Conservation (phyloP, 2,113 vertebrate species). For the Eurypyga helias region DNA sequence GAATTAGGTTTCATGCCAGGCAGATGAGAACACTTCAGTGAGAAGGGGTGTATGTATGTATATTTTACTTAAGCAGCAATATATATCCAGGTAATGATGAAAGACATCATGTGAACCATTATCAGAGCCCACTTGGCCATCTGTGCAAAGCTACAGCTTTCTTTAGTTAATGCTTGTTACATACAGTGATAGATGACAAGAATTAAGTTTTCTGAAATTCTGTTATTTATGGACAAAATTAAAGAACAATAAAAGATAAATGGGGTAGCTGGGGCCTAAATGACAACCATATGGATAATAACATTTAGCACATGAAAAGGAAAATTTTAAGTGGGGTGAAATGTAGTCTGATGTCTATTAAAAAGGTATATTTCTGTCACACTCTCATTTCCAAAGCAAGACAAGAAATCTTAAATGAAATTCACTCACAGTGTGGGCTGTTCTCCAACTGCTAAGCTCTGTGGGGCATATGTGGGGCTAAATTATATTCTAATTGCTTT, state of each 20-base stretch:
- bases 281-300: slow-evolving; percentile 49
- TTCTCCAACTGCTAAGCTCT: slow-evolving; percentile 11
- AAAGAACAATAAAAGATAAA: slow-evolving; percentile 53
- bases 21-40: neutral
- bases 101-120: slow-evolving; percentile 15
- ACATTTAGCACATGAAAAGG: neutral
- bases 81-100: slow-evolving; percentile 29
- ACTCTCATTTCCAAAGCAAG: slow-evolving; percentile 4
- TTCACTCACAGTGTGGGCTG: slow-evolving; percentile 7
- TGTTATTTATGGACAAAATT: slow-evolving; percentile 39
- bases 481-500: slow-evolving; percentile 45
- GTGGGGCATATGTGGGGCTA: neutral
- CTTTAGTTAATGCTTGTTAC: slow-evolving; percentile 14
- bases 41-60: neutral
- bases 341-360: slow-evolving; percentile 20
- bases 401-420: slow-evolving; percentile 37
- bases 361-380: slow-evolving; percentile 15
- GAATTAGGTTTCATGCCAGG: neutral
- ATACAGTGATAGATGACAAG: slow-evolving; percentile 26
- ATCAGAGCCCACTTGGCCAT: slow-evolving; percentile 1
- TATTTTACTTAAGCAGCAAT: slow-evolving; percentile 1
- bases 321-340: neutral
- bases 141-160: slow-evolving; percentile 23
- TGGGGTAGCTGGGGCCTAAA: neutral
- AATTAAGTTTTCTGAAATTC: slow-evolving; percentile 29